Base-by-base conservation (phyloP, 2,113 vertebrate species). In the Polypterus senegalus region DNA sequence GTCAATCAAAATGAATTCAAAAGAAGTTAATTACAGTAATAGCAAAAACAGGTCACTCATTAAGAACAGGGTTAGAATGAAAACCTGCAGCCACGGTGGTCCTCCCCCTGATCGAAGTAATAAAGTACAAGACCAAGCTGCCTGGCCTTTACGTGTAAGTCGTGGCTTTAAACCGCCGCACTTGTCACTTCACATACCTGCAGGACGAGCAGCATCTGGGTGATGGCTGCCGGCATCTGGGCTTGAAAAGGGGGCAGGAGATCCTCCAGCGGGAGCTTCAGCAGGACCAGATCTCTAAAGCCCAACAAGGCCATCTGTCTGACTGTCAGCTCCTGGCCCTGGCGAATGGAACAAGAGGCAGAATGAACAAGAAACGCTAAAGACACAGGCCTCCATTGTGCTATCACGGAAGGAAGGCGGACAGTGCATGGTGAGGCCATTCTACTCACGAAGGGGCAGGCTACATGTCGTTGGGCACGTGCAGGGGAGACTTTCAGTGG, bases 281-380 rank as follows among this genome's bases (percentile, higher is more conserved):
- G 68, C 68, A 97, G 76, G 48, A 97, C 91, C 66, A 89, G 78
- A 75, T 97, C 90, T 49, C 94, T 86, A 79, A 97, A 97, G 66
- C 92, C 90, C 67, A 97, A 78, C 64, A 97, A 81, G 61, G 90
- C 81, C 76, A 97, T 95, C 83, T 97, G 94, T 63, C 94, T 90
- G 57, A 97, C 89, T 0, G 92, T 93, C 67, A 96, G 71, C 71
- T 97, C 93, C 82, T 96, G 92, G 47, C 94, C 94, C 94, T 97
- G 63, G 27, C n/a, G 27, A 73, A 4, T n/a, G 27, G 1, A 46
- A 44, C 62, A 63, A 66, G 4, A 10, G 3, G 0, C 0, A 5
- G 7, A 3, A 1, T 27, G 1, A 27, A 27, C 27, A 27, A 27
- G 27, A 27, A 27, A 27, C 27, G 27, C 27, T 27, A 27, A 27